Base-by-base conservation (phyloP, 1,140 invertebrate genomes). In the Papilio xuthus region DNA sequence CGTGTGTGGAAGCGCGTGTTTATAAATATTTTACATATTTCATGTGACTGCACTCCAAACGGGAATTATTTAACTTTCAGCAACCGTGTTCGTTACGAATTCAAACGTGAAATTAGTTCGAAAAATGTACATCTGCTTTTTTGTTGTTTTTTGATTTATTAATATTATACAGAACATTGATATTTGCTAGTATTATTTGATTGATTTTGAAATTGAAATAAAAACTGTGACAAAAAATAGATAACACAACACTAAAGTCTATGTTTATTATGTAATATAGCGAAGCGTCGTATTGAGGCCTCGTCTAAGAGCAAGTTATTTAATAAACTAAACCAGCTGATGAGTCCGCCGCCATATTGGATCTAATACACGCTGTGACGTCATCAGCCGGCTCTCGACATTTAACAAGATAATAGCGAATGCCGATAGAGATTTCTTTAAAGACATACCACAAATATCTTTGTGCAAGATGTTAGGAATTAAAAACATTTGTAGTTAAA, bases 11-110 rank as follows among this genome's bases (percentile, higher is more conserved):
- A 41, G 74, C 74, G 74, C 53, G 74, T 76, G 50, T 75, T 75
- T 75, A 60, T 60, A 75, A 75, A 75, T 75, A 75, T 75, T 75
- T 56, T 75, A 60, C 50, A 60, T 75, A 76, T 76, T 76, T 76
- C 73, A 76, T 41, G 53, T 41, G 53, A 60, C 73, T 60, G 73
- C 73, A 76, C 50, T 56, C 73, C 23, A 53, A 53, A 26, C 23
- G 44, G 73, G 32, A 76, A 60, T 76, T 28, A 76, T 63, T 63
- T 63, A 63, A 63, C 60, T 63, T 63, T 63, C 60, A 63, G 13
- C 60, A 20, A 44, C 70, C 32, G 70, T 72, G 42, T 72, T 28
- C 12, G 60, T 63, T 63, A 13, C 26, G 26, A 63, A 63, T 63
- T 63, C 60, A 12, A 63, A 63, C 60, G 23, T 26, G 20, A 26